These are phyloP conservation scores for Ctenopoma multispine DNA, from an alignment of 2,797 vertebrate species.

Conservation along the genomic window DNA sequence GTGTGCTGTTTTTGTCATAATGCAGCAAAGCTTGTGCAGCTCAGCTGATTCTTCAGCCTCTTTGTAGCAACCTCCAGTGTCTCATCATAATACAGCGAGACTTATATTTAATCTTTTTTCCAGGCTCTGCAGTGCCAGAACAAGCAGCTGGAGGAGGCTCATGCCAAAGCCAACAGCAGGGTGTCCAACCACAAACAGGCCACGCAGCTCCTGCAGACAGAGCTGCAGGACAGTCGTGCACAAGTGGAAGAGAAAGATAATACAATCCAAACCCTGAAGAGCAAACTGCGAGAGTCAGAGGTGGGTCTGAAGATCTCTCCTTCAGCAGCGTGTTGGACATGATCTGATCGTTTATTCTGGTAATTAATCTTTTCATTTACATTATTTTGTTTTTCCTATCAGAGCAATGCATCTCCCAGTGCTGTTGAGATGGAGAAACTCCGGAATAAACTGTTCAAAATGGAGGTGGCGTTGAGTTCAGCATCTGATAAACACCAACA, in stretches of 20 bases:
- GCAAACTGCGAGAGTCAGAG: constrained; percentile 68
- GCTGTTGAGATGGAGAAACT: constrained; percentile 86
- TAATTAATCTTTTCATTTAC: not conserved
- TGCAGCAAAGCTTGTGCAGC: not conserved
- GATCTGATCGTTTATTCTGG: not conserved
- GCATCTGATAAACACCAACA: constrained; percentile 78
- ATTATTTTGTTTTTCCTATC: not conserved
- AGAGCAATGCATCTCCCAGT: constrained; percentile 78
- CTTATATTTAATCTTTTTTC: not conserved
- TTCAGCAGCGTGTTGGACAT: too few relatives aligned
- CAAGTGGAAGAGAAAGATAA: constrained; percentile 77
- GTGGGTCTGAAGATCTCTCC: constrained; percentile 30
- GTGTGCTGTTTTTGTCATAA: not conserved
- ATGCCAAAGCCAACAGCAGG: constrained; percentile 60
- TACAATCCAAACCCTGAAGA: constrained; percentile 49
- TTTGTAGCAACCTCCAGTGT: not conserved
- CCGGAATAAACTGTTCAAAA: constrained; percentile 84
- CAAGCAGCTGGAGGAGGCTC: constrained; percentile 76
- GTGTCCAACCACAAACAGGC: constrained; percentile 77
- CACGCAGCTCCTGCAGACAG: constrained; percentile 80
- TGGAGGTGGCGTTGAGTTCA: constrained; percentile 86
- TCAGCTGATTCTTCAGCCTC: not conserved
- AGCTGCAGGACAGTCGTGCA: constrained; percentile 77
- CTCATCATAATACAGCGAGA: not conserved
- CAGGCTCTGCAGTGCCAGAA: constrained; percentile 69